Percentiles rank a stretch among this genome's conserved stretches.
Conservation (phyloP, 2,888 invertebrate genomes). For the Bugula neritina region DNA sequence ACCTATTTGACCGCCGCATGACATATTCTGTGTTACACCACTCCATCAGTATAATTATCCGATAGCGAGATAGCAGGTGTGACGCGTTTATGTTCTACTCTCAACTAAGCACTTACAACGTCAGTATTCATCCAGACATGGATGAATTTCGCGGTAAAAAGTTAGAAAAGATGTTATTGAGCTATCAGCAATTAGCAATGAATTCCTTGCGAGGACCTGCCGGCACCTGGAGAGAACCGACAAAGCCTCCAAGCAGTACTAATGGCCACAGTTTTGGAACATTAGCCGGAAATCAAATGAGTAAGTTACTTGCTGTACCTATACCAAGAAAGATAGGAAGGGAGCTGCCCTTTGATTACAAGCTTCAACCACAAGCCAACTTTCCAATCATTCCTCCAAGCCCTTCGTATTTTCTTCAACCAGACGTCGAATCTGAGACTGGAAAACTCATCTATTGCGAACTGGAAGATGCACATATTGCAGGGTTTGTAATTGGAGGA, state of each 20-base stretch:
- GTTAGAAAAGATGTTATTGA: conserved; percentile 7
- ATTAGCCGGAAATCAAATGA: conserved; percentile 12
- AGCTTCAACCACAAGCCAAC: not conserved
- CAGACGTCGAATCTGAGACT: not conserved
- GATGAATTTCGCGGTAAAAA: not conserved
- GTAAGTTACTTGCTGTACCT: not conserved
- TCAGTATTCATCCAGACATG: not conserved
- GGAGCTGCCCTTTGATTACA: not conserved
- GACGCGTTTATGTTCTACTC: not conserved
- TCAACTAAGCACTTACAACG: not conserved
- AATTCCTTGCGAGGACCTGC: conserved; percentile 13
- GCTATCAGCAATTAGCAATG: conserved; percentile 12
- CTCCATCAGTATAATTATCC: not conserved
- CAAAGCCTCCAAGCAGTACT: not conserved
- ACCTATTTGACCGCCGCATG: not conserved
- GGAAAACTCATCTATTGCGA: conserved; percentile 9
- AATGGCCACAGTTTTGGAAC: conserved; percentile 13
- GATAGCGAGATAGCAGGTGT: not conserved
- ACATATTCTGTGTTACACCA: not conserved
- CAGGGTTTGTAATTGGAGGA: conserved; percentile 92
- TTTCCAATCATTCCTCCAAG: conserved; percentile 1
- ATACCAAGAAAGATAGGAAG: not conserved
- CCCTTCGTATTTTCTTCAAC: not conserved
- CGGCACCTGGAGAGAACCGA: not conserved
- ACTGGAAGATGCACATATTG: conserved; percentile 81